A percentile compares a stretch with the other conserved stretches of the same genome.
Conservation (phyloP, 2,797 vertebrate genomes). For the Etheostoma perlongum region DNA sequence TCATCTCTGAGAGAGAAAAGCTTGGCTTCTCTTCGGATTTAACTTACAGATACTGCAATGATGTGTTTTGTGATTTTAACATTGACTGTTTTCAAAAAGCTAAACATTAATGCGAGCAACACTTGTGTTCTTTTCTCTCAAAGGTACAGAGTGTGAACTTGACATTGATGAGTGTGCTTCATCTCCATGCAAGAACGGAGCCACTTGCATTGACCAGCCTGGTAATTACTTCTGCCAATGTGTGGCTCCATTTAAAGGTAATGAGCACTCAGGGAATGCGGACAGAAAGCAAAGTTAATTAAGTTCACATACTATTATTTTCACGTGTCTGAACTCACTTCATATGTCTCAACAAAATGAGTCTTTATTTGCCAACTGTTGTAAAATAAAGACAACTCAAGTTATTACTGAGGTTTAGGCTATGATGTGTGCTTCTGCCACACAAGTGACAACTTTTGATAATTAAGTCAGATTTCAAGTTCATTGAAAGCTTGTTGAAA, state of each 20-base stretch:
- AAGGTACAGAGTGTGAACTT: slow-evolving; percentile 85
- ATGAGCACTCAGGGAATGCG: slow-evolving; percentile 86
- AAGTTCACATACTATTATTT: slow-evolving; percentile 88
- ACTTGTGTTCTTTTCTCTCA: slow-evolving; percentile 61
- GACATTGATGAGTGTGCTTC: slow-evolving; percentile 87
- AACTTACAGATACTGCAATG: slow-evolving; percentile 8
- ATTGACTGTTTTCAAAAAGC: slow-evolving; percentile 46
- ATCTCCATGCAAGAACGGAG: slow-evolving; percentile 88
- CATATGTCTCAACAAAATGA: slow-evolving; percentile 73
- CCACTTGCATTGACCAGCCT: slow-evolving; percentile 88
- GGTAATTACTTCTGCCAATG: slow-evolving; percentile 93
- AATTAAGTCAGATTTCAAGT: not conserved
- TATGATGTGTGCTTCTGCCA: slow-evolving; percentile 1
- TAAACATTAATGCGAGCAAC: slow-evolving; percentile 38
- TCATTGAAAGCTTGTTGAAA: too few species aligned
- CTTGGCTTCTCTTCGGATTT: not conserved
- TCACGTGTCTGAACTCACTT: slow-evolving; percentile 87
- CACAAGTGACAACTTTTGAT: slow-evolving; percentile 22
- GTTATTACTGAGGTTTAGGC: slow-evolving; percentile 39
- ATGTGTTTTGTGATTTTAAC: slow-evolving; percentile 39
- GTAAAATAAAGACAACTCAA: slow-evolving; percentile 53
- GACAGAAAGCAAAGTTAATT: slow-evolving; percentile 89
- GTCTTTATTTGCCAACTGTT: slow-evolving; percentile 76
- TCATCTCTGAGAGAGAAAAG: slow-evolving; percentile 30
- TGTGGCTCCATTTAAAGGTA: slow-evolving; percentile 93